These are phyloP conservation scores for Lepidurus packardi DNA, from an alignment of 1,140 invertebrate species.

Conservation along the genomic window DNA sequence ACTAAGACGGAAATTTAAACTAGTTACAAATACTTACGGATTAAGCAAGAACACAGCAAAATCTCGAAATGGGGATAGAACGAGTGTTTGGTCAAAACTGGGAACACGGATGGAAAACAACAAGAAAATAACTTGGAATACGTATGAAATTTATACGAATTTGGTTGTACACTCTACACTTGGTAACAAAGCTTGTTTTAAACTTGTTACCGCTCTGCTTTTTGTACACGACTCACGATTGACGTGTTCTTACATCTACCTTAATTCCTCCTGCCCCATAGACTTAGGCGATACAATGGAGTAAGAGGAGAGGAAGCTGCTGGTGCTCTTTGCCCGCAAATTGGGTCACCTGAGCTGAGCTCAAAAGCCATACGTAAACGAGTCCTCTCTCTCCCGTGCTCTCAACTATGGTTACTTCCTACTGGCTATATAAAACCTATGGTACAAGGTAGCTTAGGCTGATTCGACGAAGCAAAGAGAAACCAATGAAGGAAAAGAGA, in stretches of 20 bases:
- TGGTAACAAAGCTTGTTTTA: not conserved
- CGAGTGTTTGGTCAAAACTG: no score
- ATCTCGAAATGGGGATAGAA: no score
- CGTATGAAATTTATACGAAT: not conserved
- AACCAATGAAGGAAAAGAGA: not conserved
- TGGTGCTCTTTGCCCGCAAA: slow-evolving; percentile 17
- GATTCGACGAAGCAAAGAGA: not conserved
- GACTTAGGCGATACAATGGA: not conserved
- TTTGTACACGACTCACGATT: not conserved
- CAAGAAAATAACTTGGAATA: no score
- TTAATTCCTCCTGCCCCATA: not conserved
- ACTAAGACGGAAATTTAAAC: no score
- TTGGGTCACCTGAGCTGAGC: slow-evolving; percentile 1
- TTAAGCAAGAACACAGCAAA: no score
- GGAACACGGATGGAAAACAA: no score
- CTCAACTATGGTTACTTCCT: slow-evolving; percentile 9
- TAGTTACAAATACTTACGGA: no score
- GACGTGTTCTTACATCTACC: not conserved
- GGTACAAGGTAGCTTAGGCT: not conserved
- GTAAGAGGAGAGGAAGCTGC: slow-evolving; percentile 1
- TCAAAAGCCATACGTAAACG: not conserved
- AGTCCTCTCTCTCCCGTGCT: not conserved
- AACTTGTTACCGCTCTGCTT: not conserved
- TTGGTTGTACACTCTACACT: not conserved
- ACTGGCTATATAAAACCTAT: not conserved